Percentiles rank a stretch among this genome's conserved stretches.
Evolutionary conservation across 2,113 vertebrate species (phyloP).

Genomic region (Silurus asotus): DNA sequence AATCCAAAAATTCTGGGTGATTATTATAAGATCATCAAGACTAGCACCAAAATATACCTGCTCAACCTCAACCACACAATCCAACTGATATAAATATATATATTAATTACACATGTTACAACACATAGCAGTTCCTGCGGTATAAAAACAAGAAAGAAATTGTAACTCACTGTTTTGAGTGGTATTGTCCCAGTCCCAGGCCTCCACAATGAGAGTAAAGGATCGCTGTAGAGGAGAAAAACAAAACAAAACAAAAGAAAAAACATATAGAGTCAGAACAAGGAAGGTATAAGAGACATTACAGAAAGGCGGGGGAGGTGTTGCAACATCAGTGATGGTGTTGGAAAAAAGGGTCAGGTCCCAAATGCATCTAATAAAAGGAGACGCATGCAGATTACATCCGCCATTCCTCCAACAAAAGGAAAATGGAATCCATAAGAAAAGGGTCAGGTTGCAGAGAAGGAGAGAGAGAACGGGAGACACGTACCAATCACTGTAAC

Average conservation of each 20-base stretch:
- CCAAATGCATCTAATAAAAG: slow-evolving; percentile 3
- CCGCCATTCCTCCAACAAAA: neutral
- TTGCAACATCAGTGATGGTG: neutral
- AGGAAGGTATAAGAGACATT: neutral
- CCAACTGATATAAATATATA: neutral
- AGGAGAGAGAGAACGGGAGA: neutral
- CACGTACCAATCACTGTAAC: neutral
- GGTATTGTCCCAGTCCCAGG: slow-evolving; percentile 94
- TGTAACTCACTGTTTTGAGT: slow-evolving; percentile 84
- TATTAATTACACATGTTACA: neutral
- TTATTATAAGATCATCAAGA: neutral
- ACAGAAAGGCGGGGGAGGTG: neutral
- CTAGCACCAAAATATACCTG: neutral
- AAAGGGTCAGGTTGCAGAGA: neutral
- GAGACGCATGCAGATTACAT: neutral
- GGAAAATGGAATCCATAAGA: neutral
- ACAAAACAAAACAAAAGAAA: neutral
- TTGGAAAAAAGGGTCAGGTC: slow-evolving; percentile 13
- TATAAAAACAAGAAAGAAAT: slow-evolving; percentile 2
- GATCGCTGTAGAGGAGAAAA: slow-evolving; percentile 77
- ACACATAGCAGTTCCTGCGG: neutral
- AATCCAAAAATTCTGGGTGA: neutral
- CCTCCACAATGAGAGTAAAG: slow-evolving; percentile 88
- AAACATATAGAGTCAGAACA: neutral
- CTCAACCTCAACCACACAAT: neutral